phyloP scores from a whole-genome alignment of 2,888 invertebrate species.

The Linyphia triangularis region DNA sequence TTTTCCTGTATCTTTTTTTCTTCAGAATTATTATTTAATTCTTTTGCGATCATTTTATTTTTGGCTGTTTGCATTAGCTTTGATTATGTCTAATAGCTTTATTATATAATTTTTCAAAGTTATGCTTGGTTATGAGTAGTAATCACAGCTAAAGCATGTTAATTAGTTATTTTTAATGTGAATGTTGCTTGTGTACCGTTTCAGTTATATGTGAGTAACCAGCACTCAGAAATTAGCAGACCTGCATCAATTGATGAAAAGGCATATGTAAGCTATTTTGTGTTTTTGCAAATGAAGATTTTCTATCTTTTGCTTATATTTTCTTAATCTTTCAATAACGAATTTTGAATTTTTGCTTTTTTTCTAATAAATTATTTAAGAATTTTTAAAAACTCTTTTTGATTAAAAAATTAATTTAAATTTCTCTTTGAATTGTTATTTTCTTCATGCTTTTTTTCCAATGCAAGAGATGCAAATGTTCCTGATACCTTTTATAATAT shows the following conservation, averaged over 20 bases:
- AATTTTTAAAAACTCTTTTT: not conserved
- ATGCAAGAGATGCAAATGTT: too few relatives aligned
- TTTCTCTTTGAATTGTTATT: too few relatives aligned
- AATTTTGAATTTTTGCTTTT: not conserved
- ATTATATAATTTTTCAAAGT: not conserved
- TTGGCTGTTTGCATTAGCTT: not conserved
- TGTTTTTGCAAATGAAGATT: slow-evolving; percentile 22
- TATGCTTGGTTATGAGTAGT: not conserved
- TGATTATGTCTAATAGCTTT: not conserved
- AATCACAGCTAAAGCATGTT: slow-evolving; percentile 26
- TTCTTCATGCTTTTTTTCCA: too few relatives aligned
- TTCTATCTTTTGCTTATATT: slow-evolving; percentile 20
- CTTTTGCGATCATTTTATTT: not conserved
- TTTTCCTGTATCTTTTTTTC: too few relatives aligned
- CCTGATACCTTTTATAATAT: too few relatives aligned
- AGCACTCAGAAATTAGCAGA: slow-evolving; percentile 52
- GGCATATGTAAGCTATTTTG: slow-evolving; percentile 61
- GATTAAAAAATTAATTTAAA: not conserved
- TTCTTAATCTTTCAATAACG: not conserved
- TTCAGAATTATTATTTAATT: not conserved
- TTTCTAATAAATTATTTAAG: not conserved
- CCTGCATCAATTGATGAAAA: slow-evolving; percentile 64
- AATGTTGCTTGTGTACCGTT: slow-evolving; percentile 61
- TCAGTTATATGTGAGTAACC: slow-evolving; percentile 72
- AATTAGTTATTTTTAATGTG: slow-evolving; percentile 22